Evolutionary conservation across 2,797 vertebrate species (phyloP), one percentile per base, ranked within the genome.

Genomic region (Myotis daubentonii): DNA sequence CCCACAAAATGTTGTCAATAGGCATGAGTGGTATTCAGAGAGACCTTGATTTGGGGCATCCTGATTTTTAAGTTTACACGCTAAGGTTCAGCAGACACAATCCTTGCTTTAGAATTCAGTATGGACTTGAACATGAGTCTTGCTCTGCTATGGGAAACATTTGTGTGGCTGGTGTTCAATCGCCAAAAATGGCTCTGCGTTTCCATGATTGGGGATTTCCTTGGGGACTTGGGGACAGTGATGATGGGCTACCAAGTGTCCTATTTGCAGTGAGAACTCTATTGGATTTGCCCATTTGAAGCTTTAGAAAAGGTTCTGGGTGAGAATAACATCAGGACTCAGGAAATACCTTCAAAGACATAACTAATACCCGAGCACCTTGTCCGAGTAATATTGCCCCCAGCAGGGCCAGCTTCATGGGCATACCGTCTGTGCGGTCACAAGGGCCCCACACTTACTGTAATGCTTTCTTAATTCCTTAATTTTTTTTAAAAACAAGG

Each of bases 361-460:
- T 76, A 85, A 78, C 8, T 2, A 23, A 53, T 36, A 53, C 16
- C 11, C 65, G 3, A 25, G 7, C 2, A 17, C 16, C 20, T 74
- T 74, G 44, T 86, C 36, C 36, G n/a, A 87, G 20, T 16, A 23
- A 4, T 22, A 41, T 25, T 38, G 10, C 2, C 6, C 4, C 62
- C 57, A 65, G 9, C 10, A 51, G 7, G 5, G 1, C 10, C 30
- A 3, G 17, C 17, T 55, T 70, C 25, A 16, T 22, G 8, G 3
- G 5, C 33, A 20, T 23, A 3, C 2, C 30, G 20, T 2, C 53
- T 72, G 2, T 44, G 20, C 5, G 2, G 11, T n/a, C 60, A 57
- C 8, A 75, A 36, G 8, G 1, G 6, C 8, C 3, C 8, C 0
- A 0, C 1, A 2, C 20, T 36, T 51, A 80, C 49, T 55, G 22